These are phyloP conservation scores for Callyntrura sp. DNA, from an alignment of 2,888 invertebrate genomes.

Conservation along the genomic window DNA sequence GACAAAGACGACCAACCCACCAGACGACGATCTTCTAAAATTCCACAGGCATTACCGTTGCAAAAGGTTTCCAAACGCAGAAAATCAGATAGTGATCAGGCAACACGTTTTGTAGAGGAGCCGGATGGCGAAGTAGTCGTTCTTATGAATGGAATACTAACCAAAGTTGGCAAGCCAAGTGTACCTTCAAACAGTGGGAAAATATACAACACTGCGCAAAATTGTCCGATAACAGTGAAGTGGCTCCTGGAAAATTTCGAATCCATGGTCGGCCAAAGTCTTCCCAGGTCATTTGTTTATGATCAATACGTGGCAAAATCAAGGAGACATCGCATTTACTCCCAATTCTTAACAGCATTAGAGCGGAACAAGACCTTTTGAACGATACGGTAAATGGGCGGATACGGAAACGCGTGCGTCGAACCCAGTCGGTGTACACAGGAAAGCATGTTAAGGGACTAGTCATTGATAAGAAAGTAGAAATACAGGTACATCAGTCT, in stretches of 20 bases:
- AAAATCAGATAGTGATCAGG: conserved; percentile 28
- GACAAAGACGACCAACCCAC: conserved; percentile 12
- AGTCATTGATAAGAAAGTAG: conserved; percentile 69
- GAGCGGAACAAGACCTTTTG: conserved; percentile 72
- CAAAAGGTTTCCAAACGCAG: conserved; percentile 62
- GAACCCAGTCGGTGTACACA: conserved; percentile 58
- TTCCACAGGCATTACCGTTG: conserved; percentile 58
- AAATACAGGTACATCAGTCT: conserved; percentile 65
- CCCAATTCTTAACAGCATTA: conserved; percentile 65
- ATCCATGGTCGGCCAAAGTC: conserved; percentile 72
- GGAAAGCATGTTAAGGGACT: conserved; percentile 66
- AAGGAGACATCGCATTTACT: conserved; percentile 86
- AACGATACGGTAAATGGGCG: conserved; percentile 73
- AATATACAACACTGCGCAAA: conserved; percentile 63
- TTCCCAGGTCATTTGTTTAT: conserved; percentile 74
- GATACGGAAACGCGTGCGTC: conserved; percentile 66
- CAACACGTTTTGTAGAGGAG: conserved; percentile 52
- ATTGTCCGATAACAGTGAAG: conserved; percentile 75
- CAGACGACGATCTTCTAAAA: conserved; percentile 38
- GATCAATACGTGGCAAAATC: conserved; percentile 87
- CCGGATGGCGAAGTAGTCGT: conserved; percentile 57
- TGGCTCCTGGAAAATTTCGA: conserved; percentile 78
- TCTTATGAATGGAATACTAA: conserved; percentile 61
- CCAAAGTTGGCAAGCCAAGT: conserved; percentile 62
- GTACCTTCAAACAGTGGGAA: conserved; percentile 64